Evolutionary conservation across 2,113 vertebrate species (phyloP), one percentile per base, ranked within the genome.

Genomic region (Tachycineta bicolor): DNA sequence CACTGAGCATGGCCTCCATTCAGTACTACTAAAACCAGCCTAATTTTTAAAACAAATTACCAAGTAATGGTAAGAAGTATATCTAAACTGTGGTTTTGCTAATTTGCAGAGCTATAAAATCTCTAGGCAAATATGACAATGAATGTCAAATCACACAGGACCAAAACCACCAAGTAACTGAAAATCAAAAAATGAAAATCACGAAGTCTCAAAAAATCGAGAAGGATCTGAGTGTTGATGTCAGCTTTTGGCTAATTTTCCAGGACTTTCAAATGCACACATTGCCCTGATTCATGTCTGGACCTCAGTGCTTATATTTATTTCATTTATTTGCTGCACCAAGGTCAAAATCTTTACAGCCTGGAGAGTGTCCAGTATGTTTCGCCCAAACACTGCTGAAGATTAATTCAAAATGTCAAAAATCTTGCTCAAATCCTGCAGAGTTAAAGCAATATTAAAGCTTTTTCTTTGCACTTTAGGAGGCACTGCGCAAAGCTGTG

Each of bases 161-260:
- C 28, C 14, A 2, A 73, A 52, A 92, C 6, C 12, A 69, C 0
- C 23, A 75, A 76, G 18, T 23, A 82, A 76, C 4, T 56, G 78
- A 68, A 89, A 77, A 82, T 14, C 2, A 78, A 39, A 74, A 19
- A 11, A 34, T 3, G 1, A 56, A 64, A 71, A 50, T 37, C 6
- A 39, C 0, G 0, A 47, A 24, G 24, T n/a, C 33, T 37, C 26
- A 46, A 33, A 70, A 60, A 90, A 43, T 11, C 46, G 11, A 62
- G 60, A 90, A 77, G 26, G 46, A 81, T 65, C 20, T 44, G 21
- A 69, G 25, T 15, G 24, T 23, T 81, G 50, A 44, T 28, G 21
- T n/a, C 63, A 44, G 15, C 19, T 62, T 83, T 43, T 47, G 25
- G 33, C 29, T 55, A 23, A 12, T 67, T 90, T 83, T 73, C 31